Evolutionary conservation across 2,797 vertebrate species (phyloP).

Genomic region (Coccyzus lansbergi): DNA sequence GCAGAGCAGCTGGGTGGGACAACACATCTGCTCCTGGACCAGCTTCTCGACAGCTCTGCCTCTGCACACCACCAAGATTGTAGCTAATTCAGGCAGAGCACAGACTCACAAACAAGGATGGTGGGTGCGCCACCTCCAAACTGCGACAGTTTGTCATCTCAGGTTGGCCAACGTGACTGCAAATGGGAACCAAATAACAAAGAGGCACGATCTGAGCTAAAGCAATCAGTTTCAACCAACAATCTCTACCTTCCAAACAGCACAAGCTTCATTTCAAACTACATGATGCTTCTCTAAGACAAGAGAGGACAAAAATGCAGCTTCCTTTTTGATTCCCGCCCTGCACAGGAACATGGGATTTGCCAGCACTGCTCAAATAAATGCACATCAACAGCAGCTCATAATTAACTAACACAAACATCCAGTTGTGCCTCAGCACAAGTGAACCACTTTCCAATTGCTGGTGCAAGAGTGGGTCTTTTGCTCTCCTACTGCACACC

Average conservation of each 20-base stretch:
- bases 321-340: neutral
- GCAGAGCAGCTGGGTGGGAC: neutral
- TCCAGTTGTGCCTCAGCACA: neutral
- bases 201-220: neutral
- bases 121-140: neutral
- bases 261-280: neutral
- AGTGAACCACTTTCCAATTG: neutral
- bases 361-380: neutral
- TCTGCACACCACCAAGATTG: fast-evolving
- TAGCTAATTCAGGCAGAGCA: neutral
- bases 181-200: fast-evolving
- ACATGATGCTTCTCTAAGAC: fast-evolving
- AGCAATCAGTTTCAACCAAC: neutral
- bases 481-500: neutral
- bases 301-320: neutral
- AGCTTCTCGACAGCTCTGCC: neutral
- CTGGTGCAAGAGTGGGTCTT: neutral
- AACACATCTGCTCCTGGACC: neutral
- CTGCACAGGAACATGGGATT: neutral
- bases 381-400: neutral
- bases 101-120: fast-evolving
- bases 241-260: neutral
- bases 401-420: neutral
- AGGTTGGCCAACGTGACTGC: neutral
- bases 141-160: neutral